Percentiles rank a stretch among this genome's conserved stretches.
These are phyloP conservation scores for Lithodes maja DNA, from an alignment of 2,888 invertebrate genomes.

Conservation along the genomic window DNA sequence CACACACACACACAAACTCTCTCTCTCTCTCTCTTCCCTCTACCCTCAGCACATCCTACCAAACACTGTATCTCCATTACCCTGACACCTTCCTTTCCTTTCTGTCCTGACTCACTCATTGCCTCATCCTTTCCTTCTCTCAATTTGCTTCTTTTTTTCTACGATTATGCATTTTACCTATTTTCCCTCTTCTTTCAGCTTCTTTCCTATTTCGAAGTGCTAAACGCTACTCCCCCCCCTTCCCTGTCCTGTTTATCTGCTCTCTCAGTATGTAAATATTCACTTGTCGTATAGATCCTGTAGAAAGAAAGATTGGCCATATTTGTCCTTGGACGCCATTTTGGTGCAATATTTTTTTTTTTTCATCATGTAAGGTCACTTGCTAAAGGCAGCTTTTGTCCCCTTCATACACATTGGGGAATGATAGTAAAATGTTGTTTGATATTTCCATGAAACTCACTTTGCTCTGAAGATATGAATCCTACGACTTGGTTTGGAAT, in stretches of 20 bases:
- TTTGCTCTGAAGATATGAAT: too few relatives aligned
- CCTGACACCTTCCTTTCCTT: background rate
- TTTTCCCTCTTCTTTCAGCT: background rate
- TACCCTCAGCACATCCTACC: background rate
- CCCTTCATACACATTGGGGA: too few relatives aligned
- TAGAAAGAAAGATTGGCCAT: too few relatives aligned
- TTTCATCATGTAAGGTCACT: too few relatives aligned
- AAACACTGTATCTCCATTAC: background rate
- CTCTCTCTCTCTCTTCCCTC: constrained; percentile 3
- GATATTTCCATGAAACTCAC: too few relatives aligned
- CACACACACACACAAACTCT: background rate
- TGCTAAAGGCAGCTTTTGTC: too few relatives aligned
- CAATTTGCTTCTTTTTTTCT: constrained; percentile 7
- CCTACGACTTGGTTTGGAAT: too few relatives aligned
- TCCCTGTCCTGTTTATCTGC: background rate
- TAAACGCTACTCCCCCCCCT: background rate
- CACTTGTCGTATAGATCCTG: too few relatives aligned
- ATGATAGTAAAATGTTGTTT: too few relatives aligned
- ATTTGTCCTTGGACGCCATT: too few relatives aligned
- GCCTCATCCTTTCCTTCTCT: constrained; percentile 2
- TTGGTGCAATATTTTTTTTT: too few relatives aligned
- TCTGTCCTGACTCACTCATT: background rate
- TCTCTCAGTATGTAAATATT: too few relatives aligned
- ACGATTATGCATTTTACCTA: background rate
- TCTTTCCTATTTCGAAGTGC: background rate